These are phyloP conservation scores for Glaucidium brasilianum DNA, from an alignment of 2,113 vertebrate species.

Conservation along the genomic window DNA sequence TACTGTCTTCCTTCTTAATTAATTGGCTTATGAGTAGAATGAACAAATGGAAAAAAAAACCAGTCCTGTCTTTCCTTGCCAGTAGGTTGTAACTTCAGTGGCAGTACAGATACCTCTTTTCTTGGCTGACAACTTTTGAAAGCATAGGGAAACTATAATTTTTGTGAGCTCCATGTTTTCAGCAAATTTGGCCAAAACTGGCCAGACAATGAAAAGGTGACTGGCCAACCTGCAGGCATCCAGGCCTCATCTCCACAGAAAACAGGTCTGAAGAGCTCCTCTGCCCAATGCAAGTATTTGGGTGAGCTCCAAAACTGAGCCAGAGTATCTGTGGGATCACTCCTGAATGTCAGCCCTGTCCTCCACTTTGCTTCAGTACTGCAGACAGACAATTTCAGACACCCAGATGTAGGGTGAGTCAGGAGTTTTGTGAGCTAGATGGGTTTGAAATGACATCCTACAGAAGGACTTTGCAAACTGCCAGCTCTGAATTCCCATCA, in stretches of 20 bases:
- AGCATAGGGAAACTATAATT: background rate
- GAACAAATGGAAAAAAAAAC: background rate
- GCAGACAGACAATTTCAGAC: background rate
- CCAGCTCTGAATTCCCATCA: background rate
- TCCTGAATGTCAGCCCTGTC: background rate
- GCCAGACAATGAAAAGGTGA: background rate
- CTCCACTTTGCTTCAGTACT: background rate
- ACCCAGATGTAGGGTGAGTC: background rate
- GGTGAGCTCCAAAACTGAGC: background rate
- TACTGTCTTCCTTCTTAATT: background rate
- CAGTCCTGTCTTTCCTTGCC: background rate
- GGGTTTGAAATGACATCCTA: background rate
- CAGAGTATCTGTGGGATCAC: background rate
- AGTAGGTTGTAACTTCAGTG: background rate
- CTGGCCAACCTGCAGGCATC: background rate
- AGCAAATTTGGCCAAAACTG: background rate
- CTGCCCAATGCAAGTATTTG: background rate
- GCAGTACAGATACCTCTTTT: fast-evolving
- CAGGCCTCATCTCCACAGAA: background rate
- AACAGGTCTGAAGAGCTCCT: background rate
- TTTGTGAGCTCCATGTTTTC: background rate
- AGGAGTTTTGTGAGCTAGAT: background rate
- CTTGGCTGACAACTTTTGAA: background rate
- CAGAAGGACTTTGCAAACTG: background rate
- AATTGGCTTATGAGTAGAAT: background rate